Base-by-base conservation (phyloP, 2,888 invertebrate species). In the Ormyrus thymus region DNA sequence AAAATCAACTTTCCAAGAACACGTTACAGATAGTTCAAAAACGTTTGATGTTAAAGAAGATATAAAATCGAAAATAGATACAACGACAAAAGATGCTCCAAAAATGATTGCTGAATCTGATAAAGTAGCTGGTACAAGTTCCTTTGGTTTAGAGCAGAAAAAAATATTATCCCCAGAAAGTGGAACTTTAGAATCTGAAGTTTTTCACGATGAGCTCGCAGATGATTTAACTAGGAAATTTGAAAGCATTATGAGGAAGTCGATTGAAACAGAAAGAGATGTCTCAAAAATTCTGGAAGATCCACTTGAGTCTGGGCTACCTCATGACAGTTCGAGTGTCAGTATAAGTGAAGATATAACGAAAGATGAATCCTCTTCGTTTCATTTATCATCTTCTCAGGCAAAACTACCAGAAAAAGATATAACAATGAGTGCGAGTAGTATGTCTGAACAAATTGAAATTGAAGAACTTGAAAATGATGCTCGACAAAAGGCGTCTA, bases 401-500 rank as follows among this genome's bases (percentile, higher is more conserved):
- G 84, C 80, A 0, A 86, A 83, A 78, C 50, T 85, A 0, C 81
- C 83, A 0, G 88, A 89, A 5, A 83, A 85, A 73, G 89, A 89
- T 56, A 86, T 87, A 7, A 87, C 88, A 6, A 83, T 87, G 80
- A 89, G 89, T 76, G 87, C 89, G 0, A 89, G 87, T 62, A 89
- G 88, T 72, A 86, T 88, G 53, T 89, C 89, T 1, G 89, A 89
- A 48, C 87, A 89, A 50, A 76, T 88, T 7, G 89, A 88, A 29
- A 79, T 88, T 5, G 88, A 88, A 73, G 86, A 87, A 45, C 80
- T 86, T 9, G 72, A 75, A 29, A 13, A 48, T 11, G 69, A 62
- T 48, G 0, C 5, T 48, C 43, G 13, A 50, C 56, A 59, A 8
- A 74, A 74, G 58, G 9, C 15, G 8, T 56, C 69, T 8, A 13